These are phyloP conservation scores for Menidia beryllina DNA, from an alignment of 2,113 vertebrate species.

Conservation along the genomic window DNA sequence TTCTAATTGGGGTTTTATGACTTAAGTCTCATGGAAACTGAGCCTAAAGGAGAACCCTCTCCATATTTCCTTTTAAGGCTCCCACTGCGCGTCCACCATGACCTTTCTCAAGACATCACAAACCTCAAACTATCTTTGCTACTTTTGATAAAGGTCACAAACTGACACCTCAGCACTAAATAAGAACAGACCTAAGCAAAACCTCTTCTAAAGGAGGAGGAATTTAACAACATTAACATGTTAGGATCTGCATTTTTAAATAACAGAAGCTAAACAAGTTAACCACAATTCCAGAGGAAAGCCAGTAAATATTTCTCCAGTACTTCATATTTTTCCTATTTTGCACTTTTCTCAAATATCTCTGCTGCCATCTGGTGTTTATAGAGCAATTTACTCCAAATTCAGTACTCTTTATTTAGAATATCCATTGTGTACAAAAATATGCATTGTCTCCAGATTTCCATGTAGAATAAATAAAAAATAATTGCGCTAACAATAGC, in stretches of 20 bases:
- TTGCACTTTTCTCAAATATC: conserved; percentile 10
- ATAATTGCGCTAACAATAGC: too few relatives aligned
- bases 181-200: conserved; percentile 17
- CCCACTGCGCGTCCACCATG: conserved; percentile 3
- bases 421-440: neutral
- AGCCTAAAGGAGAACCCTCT: conserved; percentile 12
- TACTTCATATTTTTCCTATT: neutral
- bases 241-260: neutral
- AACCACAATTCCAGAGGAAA: neutral
- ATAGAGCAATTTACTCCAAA: neutral
- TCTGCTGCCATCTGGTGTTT: conserved; percentile 69
- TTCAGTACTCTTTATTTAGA: neutral
- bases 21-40: conserved; percentile 17
- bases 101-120: conserved; percentile 48
- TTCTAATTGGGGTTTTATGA: conserved; percentile 20
- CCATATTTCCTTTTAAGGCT: neutral
- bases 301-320: neutral
- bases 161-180: conserved; percentile 11
- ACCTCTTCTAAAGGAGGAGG: neutral
- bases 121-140: conserved; percentile 28
- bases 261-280: neutral
- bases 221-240: neutral
- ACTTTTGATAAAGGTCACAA: conserved; percentile 57
- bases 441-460: neutral
- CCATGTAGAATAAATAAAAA: neutral